Evolutionary conservation across 2,888 invertebrate genomes (phyloP).

Genomic region (Tetragnatha montana): DNA sequence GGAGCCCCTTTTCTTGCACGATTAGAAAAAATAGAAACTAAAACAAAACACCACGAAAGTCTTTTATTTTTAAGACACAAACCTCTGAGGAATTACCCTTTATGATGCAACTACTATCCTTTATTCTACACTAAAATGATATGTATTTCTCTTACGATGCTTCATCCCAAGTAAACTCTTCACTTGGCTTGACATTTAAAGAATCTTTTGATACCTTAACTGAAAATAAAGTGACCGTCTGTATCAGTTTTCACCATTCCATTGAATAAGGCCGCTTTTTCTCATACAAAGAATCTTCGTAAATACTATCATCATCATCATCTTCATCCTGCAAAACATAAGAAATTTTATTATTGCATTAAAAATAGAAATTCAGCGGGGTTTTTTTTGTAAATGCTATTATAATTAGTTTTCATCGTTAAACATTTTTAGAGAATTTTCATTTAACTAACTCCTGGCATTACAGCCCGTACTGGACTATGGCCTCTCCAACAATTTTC

Average conservation of each 20-base stretch:
- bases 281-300: conserved; percentile 34
- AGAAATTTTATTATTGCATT: neutral
- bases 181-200: neutral
- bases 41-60: conserved; percentile 15
- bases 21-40: no score
- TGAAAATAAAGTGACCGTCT: conserved; percentile 26
- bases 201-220: conserved; percentile 14
- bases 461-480: no score
- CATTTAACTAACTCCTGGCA: no score
- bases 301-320: conserved; percentile 40
- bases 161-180: neutral
- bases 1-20: no score
- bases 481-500: no score
- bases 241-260: conserved; percentile 56
- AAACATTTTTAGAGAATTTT: no score
- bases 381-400: neutral
- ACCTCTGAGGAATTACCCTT: conserved; percentile 25
- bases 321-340: conserved; percentile 37
- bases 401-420: neutral
- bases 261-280: conserved; percentile 64
- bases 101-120: conserved; percentile 25
- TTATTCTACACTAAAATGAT: conserved; percentile 32
- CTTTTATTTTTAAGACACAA: conserved; percentile 48
- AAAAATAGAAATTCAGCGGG: no score
- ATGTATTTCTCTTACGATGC: conserved; percentile 2